Evolutionary conservation across 2,797 vertebrate genomes (phyloP).

Genomic region (Hypotaenidia okinawae): DNA sequence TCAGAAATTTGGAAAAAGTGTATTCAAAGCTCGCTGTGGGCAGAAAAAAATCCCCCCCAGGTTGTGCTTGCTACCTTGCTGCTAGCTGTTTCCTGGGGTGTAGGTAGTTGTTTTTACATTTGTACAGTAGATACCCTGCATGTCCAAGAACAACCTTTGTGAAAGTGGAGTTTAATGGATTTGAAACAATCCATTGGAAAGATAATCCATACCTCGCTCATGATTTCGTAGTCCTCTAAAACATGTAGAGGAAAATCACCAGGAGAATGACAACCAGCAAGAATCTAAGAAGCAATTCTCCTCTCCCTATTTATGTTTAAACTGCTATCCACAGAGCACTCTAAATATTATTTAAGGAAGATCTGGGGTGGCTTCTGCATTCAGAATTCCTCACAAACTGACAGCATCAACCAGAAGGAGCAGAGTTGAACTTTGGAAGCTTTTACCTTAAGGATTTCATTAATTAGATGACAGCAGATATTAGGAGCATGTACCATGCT

Average conservation of each 20-base stretch:
- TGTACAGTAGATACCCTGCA: background rate
- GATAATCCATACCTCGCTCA: background rate
- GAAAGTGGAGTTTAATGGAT: background rate
- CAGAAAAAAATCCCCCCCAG: background rate
- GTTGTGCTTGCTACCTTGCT: background rate
- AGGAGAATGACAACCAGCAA: background rate
- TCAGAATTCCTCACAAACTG: background rate
- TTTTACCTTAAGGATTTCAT: background rate
- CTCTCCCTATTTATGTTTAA: background rate
- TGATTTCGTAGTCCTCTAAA: background rate
- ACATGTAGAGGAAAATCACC: background rate
- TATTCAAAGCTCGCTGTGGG: background rate
- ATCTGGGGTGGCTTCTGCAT: background rate
- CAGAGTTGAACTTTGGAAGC: background rate
- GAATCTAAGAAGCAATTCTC: background rate
- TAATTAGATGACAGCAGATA: background rate
- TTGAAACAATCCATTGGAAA: background rate
- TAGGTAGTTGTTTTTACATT: background rate
- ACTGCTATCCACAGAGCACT: background rate
- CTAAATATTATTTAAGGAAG: background rate
- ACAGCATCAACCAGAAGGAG: background rate
- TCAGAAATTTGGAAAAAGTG: background rate
- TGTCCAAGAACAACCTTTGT: background rate
- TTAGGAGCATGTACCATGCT: background rate
- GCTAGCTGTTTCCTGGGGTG: background rate